These are phyloP conservation scores for Sakesphorus luctuosus DNA, from an alignment of 2,113 vertebrate genomes.

Conservation along the genomic window DNA sequence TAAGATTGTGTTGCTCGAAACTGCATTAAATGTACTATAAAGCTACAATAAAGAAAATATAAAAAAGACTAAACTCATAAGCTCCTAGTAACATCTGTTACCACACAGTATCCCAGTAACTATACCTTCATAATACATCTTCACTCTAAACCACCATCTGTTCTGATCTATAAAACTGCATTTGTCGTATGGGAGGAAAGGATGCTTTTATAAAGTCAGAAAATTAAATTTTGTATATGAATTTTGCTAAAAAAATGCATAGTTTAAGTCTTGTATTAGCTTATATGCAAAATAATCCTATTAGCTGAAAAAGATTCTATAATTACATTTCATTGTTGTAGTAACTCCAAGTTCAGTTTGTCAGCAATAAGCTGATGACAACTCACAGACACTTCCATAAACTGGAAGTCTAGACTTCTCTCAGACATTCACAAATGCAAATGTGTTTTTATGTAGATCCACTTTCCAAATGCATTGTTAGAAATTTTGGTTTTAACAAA, in stretches of 20 bases:
- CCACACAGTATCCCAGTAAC: conserved; percentile 1
- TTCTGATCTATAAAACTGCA: conserved; percentile 15
- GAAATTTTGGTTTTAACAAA: background rate
- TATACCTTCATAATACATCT: conserved; percentile 19
- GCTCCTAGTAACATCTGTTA: conserved; percentile 50
- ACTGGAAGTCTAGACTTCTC: background rate
- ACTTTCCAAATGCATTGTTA: background rate
- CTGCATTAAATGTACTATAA: background rate
- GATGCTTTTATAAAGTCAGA: background rate
- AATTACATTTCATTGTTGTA: background rate
- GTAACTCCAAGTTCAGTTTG: background rate
- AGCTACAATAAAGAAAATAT: conserved; percentile 31
- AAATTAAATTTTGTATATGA: background rate
- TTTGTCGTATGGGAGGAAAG: background rate
- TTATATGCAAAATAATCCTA: background rate
- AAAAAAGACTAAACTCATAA: background rate
- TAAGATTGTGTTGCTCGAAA: background rate
- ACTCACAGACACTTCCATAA: background rate
- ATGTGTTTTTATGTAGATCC: background rate
- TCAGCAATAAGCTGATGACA: background rate
- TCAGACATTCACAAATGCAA: background rate
- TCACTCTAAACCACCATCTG: conserved; percentile 63
- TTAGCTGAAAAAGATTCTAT: background rate
- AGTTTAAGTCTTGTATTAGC: background rate
- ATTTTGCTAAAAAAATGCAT: background rate